Base-by-base conservation (phyloP, 2,113 vertebrate genomes). In the Phalacrocorax pelagicus region DNA sequence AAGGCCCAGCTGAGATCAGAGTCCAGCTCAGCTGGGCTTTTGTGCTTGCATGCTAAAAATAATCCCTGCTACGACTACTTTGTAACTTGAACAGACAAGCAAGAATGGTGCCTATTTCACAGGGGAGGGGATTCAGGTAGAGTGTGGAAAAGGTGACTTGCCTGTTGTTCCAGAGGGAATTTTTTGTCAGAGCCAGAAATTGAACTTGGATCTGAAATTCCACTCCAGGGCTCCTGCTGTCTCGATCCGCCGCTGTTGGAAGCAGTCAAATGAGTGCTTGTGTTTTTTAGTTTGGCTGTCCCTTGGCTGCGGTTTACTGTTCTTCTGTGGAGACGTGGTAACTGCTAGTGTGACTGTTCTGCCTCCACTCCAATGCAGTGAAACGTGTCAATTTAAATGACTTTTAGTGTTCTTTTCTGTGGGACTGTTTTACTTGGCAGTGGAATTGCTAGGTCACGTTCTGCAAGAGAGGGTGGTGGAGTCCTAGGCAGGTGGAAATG, bases 1-100 rank as follows among this genome's bases (percentile, higher is more conserved):
- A 88, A 92, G 51, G 42, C n/a, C 46, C 23, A 74, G 81, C 32
- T 92, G 92, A 96, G 88, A 88, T 90, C 88, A 82, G 85, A 90
- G 90, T 86, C 82, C 88, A 81, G 26, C 72, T 94, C 81, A 54
- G 66, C 67, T 93, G 71, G 51, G 63, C 29, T 92, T 94, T 81
- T 3, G 5, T 86, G 63, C 55, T 83, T 78, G 38, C 1, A 2
- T 58, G 51, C 92, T 95, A 90, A 94, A 95, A 93, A 86, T 92
- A 96, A 78, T 59, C 75, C 44, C 44, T 74, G 55, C 57, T 80
- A 71, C 38, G 79, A 38, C 59, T 59, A 55, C 80, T 81, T 47
- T 3, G 18, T 80, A 59, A 86, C 40, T 74, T 52, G 47, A 92
- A 81, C 55, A 92, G 93, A 44, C 32, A 55, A 51, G 47, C 32